Evolutionary conservation across 2,888 invertebrate species (phyloP).

Genomic region (Drosophila niveifrons): DNA sequence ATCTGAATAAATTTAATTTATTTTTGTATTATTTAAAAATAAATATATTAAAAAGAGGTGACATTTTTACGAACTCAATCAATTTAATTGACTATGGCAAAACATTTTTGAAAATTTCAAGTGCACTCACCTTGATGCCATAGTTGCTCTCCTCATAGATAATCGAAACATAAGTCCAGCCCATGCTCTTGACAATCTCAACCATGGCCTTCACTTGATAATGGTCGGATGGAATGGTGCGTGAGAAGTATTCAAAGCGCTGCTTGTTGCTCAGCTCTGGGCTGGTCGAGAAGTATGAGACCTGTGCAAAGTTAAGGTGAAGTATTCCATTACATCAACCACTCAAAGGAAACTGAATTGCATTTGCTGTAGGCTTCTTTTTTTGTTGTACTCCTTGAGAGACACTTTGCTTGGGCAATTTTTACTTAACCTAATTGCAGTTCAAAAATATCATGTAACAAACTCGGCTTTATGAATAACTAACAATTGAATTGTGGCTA

Average conservation of each 20-base stretch:
- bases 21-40: no score
- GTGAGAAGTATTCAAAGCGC: conserved; percentile 96
- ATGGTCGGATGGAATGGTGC: conserved; percentile 97
- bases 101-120: no score
- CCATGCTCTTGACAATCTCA: conserved; percentile 93
- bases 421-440: background rate
- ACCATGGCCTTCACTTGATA: conserved; percentile 98
- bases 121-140: conserved; percentile 92
- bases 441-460: background rate
- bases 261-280: conserved; percentile 97
- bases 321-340: background rate
- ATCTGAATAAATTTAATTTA: no score
- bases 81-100: no score
- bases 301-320: conserved; percentile 88
- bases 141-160: conserved; percentile 98
- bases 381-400: background rate
- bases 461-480: background rate
- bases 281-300: conserved; percentile 97
- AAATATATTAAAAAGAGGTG: no score
- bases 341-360: background rate
- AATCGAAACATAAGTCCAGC: conserved; percentile 97
- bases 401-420: background rate
- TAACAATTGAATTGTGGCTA: conserved; percentile 4
- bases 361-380: background rate
- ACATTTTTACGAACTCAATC: no score